phyloP scores from a whole-genome alignment of 2,797 vertebrate genomes.

The Hemitrygon akajei region DNA sequence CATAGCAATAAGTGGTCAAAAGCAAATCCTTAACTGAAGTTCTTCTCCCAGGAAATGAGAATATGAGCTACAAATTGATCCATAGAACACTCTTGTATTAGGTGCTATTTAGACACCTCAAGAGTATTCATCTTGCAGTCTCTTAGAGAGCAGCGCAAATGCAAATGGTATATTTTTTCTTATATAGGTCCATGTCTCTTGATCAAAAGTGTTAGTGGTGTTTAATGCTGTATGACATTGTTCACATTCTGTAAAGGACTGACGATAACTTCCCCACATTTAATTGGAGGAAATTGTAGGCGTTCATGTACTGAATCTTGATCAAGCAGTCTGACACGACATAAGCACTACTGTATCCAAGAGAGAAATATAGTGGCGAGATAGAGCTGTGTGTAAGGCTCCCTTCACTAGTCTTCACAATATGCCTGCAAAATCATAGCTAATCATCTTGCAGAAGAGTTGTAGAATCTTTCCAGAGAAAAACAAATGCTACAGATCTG shows the following conservation, averaged over 20 bases:
- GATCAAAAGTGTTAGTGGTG: neutral
- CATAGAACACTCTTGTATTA: neutral
- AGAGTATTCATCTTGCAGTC: neutral
- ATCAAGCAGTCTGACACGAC: neutral
- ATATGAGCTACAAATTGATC: neutral
- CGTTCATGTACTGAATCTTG: neutral
- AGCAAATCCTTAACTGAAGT: neutral
- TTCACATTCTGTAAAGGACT: neutral
- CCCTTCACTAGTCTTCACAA: neutral
- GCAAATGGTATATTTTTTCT: neutral
- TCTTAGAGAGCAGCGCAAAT: neutral
- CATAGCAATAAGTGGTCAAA: neutral
- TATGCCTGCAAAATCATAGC: slow-evolving; percentile 6
- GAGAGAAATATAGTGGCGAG: neutral
- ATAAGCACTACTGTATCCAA: neutral
- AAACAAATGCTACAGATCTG: slow-evolving; percentile 20
- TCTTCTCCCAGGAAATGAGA: neutral
- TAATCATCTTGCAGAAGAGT: neutral
- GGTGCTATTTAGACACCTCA: neutral
- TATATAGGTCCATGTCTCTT: neutral
- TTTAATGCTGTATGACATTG: neutral
- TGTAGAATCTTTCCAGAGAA: neutral
- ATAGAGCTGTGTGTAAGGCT: neutral
- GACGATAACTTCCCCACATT: neutral
- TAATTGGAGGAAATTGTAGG: neutral